Evolutionary conservation across 1,140 invertebrate genomes (phyloP).

Genomic region (Procambarus clarkii): DNA sequence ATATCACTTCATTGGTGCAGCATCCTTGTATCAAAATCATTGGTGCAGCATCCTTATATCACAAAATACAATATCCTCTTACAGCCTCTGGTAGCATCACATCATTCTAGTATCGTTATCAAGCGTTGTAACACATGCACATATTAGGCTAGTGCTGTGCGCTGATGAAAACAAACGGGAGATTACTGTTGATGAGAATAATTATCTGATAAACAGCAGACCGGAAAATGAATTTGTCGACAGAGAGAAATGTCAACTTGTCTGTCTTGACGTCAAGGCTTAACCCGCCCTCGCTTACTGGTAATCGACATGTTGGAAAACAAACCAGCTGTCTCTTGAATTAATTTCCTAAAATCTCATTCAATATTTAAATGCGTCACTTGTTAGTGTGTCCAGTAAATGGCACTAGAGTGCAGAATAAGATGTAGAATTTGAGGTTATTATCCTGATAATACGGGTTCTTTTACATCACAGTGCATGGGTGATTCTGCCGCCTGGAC

Average conservation of each 20-base stretch:
- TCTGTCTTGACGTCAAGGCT: background rate
- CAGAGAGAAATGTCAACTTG: background rate
- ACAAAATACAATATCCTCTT: background rate
- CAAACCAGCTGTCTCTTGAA: too few species aligned
- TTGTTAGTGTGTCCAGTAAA: too few species aligned
- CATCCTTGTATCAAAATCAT: background rate
- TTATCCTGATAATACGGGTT: constrained; percentile 28
- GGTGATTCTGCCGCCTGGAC: constrained; percentile 17
- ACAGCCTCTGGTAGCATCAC: too few species aligned
- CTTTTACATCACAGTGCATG: constrained; percentile 33
- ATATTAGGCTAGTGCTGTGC: background rate
- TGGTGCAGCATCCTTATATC: background rate
- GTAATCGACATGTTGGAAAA: too few species aligned
- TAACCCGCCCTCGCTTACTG: background rate
- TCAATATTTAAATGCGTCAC: too few species aligned
- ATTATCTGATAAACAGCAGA: background rate
- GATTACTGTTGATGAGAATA: background rate
- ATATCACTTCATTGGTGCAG: background rate
- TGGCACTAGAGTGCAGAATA: background rate
- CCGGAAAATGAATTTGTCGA: background rate
- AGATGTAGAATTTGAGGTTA: constrained; percentile 1
- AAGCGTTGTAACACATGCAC: background rate
- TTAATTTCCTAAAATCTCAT: too few species aligned
- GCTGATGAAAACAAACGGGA: too few species aligned
- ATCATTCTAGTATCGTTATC: background rate